phyloP scores from a whole-genome alignment of 2,888 invertebrate species.

The Rotaria magnacalcarata region DNA sequence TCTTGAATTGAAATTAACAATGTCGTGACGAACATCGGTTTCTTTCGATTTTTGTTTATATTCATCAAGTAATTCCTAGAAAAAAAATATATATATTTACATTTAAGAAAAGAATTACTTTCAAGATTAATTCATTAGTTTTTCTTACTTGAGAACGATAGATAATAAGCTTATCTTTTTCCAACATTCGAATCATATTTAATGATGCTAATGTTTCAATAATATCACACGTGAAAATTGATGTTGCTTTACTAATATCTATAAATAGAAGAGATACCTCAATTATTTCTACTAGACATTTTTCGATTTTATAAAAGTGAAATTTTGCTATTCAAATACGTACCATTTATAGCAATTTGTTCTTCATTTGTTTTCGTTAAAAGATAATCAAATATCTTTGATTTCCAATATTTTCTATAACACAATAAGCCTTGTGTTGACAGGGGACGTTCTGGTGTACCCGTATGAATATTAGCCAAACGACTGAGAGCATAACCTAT shows the following conservation, averaged over 20 bases:
- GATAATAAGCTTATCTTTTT: conserved; percentile 15
- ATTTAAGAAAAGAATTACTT: not conserved
- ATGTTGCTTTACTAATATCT: conserved; percentile 25
- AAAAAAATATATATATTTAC: no score
- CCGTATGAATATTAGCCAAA: conserved; percentile 3
- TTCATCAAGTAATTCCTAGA: conserved; percentile 24
- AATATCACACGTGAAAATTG: conserved; percentile 9
- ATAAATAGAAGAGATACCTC: not conserved
- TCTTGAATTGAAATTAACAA: not conserved
- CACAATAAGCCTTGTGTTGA: conserved; percentile 19
- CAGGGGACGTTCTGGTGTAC: conserved; percentile 19
- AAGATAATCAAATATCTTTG: conserved; percentile 30
- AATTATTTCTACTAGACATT: no score
- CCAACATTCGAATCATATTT: conserved; percentile 32
- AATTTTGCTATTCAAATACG: not conserved
- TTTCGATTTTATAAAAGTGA: no score
- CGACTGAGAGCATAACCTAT: conserved; percentile 22
- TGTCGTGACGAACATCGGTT: not conserved
- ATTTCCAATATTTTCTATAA: conserved; percentile 36
- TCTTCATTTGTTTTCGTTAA: conserved; percentile 10
- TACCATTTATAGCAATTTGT: not conserved
- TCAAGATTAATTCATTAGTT: not conserved
- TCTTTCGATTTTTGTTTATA: conserved; percentile 3
- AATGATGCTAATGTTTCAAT: conserved; percentile 32
- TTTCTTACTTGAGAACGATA: conserved; percentile 19